Evolutionary conservation across 1,140 invertebrate species (phyloP).

Genomic region (Habropoda laboriosa): DNA sequence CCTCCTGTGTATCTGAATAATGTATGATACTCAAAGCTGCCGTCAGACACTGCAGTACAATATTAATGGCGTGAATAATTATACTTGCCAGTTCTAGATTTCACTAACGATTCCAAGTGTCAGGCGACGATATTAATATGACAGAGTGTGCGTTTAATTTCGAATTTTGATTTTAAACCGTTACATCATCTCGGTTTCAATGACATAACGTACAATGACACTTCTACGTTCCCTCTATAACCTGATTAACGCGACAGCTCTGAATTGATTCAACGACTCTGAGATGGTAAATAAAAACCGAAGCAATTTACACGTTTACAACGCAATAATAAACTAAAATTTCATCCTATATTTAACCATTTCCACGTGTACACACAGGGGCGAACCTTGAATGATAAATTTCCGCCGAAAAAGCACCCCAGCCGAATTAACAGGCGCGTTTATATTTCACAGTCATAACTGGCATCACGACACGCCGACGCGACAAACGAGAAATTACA

Average conservation of each 20-base stretch:
- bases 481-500: conserved; percentile 45
- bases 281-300: too few species aligned
- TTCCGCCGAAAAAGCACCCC: background rate
- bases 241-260: too few species aligned
- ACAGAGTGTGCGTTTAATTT: background rate
- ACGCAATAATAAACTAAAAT: too few species aligned
- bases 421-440: conserved; percentile 41
- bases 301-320: too few species aligned
- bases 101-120: background rate
- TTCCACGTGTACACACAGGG: background rate
- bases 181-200: background rate
- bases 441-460: conserved; percentile 18
- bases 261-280: too few species aligned
- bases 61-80: conserved; percentile 16
- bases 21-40: background rate
- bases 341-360: too few species aligned
- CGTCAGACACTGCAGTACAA: background rate
- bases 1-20: background rate
- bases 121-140: background rate
- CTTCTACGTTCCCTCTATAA: too few species aligned
- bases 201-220: background rate
- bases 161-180: background rate
- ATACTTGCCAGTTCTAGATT: background rate
- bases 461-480: conserved; percentile 10
- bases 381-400: conserved; percentile 45